Conservation (phyloP, 2,888 invertebrate species). For the Maniola hyperantus region DNA sequence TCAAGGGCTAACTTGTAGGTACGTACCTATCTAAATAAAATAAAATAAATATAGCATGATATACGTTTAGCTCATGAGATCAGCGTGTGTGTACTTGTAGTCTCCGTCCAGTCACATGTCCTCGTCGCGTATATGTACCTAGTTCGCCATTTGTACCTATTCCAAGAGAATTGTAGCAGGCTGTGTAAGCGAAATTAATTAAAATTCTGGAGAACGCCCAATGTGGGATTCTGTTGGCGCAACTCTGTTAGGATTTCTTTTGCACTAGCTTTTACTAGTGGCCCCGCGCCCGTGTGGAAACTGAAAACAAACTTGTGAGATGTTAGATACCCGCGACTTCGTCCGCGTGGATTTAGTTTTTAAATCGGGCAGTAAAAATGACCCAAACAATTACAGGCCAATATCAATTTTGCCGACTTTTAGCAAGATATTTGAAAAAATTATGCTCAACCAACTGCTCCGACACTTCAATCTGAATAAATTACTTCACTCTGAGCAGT, state of each 20-base stretch:
- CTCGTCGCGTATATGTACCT: background rate
- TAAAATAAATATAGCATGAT: background rate
- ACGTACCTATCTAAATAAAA: too few relatives aligned
- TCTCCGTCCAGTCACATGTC: background rate
- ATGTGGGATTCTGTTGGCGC: background rate
- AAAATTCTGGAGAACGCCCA: slow-evolving; percentile 24
- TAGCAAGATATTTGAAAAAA: too few relatives aligned
- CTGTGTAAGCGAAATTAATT: slow-evolving; percentile 21
- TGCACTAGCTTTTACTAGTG: background rate
- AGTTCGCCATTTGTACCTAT: slow-evolving; percentile 4
- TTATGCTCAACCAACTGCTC: too few relatives aligned
- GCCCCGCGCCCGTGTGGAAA: background rate
- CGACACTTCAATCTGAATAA: too few relatives aligned
- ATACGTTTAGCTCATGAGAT: background rate
- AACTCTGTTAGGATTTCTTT: background rate
- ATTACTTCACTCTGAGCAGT: too few relatives aligned
- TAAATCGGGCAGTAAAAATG: too few relatives aligned
- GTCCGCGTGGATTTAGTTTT: too few relatives aligned
- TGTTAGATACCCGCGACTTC: too few relatives aligned
- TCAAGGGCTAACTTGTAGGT: too few relatives aligned
- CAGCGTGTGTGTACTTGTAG: background rate
- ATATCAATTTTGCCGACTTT: too few relatives aligned
- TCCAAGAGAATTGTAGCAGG: background rate
- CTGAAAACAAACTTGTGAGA: background rate
- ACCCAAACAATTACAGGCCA: too few relatives aligned